Conservation (phyloP, 2,113 vertebrate genomes). For the Geothlypis trichas region DNA sequence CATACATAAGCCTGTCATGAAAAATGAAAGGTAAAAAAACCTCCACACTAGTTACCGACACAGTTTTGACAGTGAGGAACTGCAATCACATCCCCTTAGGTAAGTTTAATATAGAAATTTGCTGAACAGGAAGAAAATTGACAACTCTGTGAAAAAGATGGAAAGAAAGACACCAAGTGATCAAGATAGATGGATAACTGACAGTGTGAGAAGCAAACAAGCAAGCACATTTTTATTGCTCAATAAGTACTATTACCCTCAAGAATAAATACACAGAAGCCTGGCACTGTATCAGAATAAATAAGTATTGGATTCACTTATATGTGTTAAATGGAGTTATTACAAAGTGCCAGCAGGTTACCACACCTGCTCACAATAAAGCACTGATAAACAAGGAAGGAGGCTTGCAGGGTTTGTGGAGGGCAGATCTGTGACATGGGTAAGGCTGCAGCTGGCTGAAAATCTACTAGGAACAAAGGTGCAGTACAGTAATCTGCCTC, state of each 20-base stretch:
- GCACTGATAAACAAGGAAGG: neutral
- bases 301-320: neutral
- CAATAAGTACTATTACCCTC: neutral
- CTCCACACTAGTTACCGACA: neutral
- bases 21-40: neutral
- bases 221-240: neutral
- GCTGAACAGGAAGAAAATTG: neutral
- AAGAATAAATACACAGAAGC: neutral
- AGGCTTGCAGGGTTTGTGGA: neutral
- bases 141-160: neutral
- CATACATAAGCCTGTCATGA: neutral
- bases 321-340: neutral
- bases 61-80: neutral
- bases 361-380: neutral
- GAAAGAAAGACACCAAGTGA: neutral
- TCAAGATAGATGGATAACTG: neutral
- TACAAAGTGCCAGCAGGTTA: neutral
- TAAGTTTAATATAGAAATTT: neutral
- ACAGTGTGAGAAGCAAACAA: neutral
- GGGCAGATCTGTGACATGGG: neutral
- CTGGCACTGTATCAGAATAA: neutral
- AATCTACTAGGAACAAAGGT: neutral
- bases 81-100: neutral
- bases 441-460: neutral
- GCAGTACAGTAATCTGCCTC: neutral